Base-by-base conservation (phyloP, 2,888 invertebrate genomes). In the Microplitis manilae region DNA sequence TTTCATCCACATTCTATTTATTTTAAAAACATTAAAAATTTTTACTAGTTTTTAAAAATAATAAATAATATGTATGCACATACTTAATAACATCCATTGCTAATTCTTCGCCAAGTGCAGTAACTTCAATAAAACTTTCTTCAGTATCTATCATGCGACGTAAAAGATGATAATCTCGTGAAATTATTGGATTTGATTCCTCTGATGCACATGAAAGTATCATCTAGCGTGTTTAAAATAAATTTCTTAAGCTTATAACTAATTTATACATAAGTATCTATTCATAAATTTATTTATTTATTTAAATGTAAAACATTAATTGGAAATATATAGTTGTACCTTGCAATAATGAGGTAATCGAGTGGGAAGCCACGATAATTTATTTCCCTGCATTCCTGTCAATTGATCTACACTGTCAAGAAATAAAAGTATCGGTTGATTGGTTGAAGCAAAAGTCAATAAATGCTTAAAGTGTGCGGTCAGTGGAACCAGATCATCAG, bases 331-430 rank as follows among this genome's bases (percentile, higher is more conserved):
- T 50, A 50, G 13, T 50, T 50, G 30, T 89, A 97, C 95, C 92
- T 98, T 97, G 87, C 97, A 97, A 90, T 96, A 92, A 0, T 93
- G 92, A 0, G 99, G 98, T 50, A 99, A 91, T 80, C 96, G 92
- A 0, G 97, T 96, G 0, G 99, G 98, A 83, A 99, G 91, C 98
- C 98, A 99, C 0, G 98, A 96, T 50, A 99, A 94, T 90, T 98
- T 97, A 85, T 98, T 98, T 39, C 97, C 96, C 83, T 97, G 97
- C 0, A 97, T 95, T 0, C 97, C 97, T 6, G 98, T 98, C 70
- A 99, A 92, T 90, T 99, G 98, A 91, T 99, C 99, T 1, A 99
- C 96, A 0, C 98, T 98, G 90, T 99, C 99, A 85, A 99, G 91
- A 89, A 97, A 98, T 65, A 99, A 91, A 0, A 98, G 92, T 67